These are phyloP conservation scores for Nomada fabriciana DNA, from an alignment of 2,888 invertebrate species.

Conservation along the genomic window DNA sequence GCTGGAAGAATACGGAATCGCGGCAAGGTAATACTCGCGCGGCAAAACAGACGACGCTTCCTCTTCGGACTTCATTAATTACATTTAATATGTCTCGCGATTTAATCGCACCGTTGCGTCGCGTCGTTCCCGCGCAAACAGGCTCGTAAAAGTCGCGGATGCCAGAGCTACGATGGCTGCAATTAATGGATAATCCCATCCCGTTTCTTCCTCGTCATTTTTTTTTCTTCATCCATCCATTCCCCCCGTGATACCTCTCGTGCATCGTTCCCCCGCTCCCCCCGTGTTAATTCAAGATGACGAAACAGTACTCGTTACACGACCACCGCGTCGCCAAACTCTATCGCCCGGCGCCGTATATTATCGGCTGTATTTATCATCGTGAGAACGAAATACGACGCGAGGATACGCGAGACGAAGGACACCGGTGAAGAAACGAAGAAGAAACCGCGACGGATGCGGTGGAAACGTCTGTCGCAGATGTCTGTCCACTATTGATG, in stretches of 20 bases:
- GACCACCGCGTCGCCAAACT: conserved; percentile 17
- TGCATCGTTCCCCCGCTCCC: not conserved
- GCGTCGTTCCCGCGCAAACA: conserved; percentile 9
- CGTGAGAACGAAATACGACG: conserved; percentile 3
- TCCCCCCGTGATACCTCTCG: not conserved
- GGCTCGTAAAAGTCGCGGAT: conserved; percentile 59
- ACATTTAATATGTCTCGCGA: conserved; percentile 57
- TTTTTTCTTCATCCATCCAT: not conserved
- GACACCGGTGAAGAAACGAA: not conserved
- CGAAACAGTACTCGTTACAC: conserved; percentile 57
- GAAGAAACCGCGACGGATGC: not conserved
- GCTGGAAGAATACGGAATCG: not conserved
- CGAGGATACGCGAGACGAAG: not conserved
- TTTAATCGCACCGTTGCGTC: conserved; percentile 43
- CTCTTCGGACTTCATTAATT: conserved; percentile 61
- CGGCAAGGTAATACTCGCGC: conserved; percentile 8
- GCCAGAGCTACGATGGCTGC: conserved; percentile 55
- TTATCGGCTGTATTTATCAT: conserved; percentile 16
- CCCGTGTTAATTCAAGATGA: conserved; percentile 52
- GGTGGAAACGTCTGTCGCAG: conserved; percentile 14
- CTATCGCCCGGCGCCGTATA: not conserved
- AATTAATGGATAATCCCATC: conserved; percentile 56
- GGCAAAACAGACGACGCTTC: conserved; percentile 27
- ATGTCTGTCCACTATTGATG: conserved; percentile 23
- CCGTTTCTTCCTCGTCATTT: conserved; percentile 24